Evolutionary conservation across 2,888 invertebrate genomes (phyloP).

Genomic region (Cheilosia vernalis): DNA sequence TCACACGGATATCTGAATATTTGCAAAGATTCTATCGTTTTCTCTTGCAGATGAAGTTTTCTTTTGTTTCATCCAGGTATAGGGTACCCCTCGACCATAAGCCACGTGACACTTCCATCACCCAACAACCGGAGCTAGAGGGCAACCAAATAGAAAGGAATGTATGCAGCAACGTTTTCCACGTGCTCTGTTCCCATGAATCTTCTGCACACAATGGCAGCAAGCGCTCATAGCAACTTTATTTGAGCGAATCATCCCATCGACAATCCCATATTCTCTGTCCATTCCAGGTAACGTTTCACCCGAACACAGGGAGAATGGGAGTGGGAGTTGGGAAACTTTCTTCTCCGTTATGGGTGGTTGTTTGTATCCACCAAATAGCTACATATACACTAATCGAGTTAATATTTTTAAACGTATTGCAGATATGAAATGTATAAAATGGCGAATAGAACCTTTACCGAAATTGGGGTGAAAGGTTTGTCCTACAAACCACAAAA

Average conservation of each 20-base stretch:
- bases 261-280: conserved; percentile 28
- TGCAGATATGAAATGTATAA: too few relatives aligned
- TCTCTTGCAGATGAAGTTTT: conserved; percentile 39
- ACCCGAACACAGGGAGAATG: not conserved
- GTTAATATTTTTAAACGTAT: not conserved
- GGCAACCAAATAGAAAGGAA: conserved; percentile 16
- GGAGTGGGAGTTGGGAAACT: not conserved
- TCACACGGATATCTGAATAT: conserved; percentile 15
- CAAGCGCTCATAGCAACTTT: conserved; percentile 23
- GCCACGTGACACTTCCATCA: conserved; percentile 64
- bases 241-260: conserved; percentile 29
- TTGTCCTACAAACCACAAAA: conserved; percentile 23
- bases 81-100: not conserved
- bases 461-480: not conserved
- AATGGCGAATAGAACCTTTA: too few relatives aligned
- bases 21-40: conserved; percentile 46
- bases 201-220: conserved; percentile 44
- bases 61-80: conserved; percentile 15
- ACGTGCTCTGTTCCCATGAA: conserved; percentile 63
- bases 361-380: too few relatives aligned
- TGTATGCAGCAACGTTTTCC: conserved; percentile 44
- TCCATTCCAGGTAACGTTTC: conserved; percentile 26
- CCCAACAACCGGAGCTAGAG: conserved; percentile 21
- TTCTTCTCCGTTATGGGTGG: not conserved
- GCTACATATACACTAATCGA: not conserved